Percentiles rank a stretch among this genome's conserved stretches.
These are phyloP conservation scores for Listrodromus nycthemerus DNA, from an alignment of 2,888 invertebrate genomes.

Conservation along the genomic window DNA sequence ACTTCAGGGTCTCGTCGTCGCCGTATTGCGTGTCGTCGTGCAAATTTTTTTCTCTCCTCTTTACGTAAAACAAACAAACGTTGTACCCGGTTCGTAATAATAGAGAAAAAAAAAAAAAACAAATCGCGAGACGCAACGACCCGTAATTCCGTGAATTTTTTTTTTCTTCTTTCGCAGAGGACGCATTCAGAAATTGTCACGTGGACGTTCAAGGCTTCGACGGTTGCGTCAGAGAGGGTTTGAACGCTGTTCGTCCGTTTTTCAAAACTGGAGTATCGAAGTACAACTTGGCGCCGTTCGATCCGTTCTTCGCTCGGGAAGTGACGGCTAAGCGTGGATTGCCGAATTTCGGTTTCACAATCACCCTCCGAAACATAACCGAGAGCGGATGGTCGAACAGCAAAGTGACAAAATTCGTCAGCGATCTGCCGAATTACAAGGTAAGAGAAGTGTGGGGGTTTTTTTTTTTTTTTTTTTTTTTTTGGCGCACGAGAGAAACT, in stretches of 20 bases:
- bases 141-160: conserved; percentile 10
- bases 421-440: conserved; percentile 80
- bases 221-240: conserved; percentile 89
- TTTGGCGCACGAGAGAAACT: background rate
- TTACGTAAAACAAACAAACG: conserved; percentile 19
- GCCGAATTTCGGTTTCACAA: conserved; percentile 88
- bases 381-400: conserved; percentile 92
- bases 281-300: conserved; percentile 90
- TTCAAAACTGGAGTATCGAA: conserved; percentile 91
- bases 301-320: conserved; percentile 91
- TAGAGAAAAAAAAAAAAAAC: background rate
- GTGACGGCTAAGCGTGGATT: conserved; percentile 88
- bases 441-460: conserved; percentile 70
- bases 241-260: conserved; percentile 90
- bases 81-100: background rate
- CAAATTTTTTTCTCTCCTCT: conserved; percentile 2
- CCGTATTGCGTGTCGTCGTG: conserved; percentile 21
- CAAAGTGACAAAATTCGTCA: conserved; percentile 91
- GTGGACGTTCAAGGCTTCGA: conserved; percentile 88
- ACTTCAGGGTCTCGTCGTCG: conserved; percentile 44
- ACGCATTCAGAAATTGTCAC: conserved; percentile 87
- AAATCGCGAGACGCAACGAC: background rate
- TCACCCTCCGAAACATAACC: conserved; percentile 90
- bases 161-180: conserved; percentile 78
- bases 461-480: too few relatives aligned